Conservation (phyloP, 2,113 vertebrate species). For the Theropithecus gelada region DNA sequence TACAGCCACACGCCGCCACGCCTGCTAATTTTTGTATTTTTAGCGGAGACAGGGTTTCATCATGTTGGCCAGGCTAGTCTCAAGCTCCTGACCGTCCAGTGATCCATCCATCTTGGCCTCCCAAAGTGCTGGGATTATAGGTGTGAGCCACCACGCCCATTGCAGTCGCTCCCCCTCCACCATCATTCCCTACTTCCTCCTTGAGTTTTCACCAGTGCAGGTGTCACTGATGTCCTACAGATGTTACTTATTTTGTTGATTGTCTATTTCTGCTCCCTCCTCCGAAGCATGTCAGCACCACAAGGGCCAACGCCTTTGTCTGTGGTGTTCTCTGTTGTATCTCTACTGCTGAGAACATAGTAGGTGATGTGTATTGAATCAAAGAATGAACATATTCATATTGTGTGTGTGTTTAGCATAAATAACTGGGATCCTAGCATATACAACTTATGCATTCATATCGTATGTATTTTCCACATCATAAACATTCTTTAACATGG, state of each 20-base stretch:
- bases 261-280: not conserved
- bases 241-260: not conserved
- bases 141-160: too few species aligned
- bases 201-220: not conserved
- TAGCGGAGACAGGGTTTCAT: too few species aligned
- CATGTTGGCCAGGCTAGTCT: too few species aligned
- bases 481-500: not conserved
- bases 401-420: not conserved
- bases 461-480: not conserved
- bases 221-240: not conserved
- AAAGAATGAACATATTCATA: not conserved
- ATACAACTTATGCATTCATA: not conserved
- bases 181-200: not conserved
- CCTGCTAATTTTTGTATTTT: too few species aligned
- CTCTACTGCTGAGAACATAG: not conserved
- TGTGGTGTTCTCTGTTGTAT: not conserved
- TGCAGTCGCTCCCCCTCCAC: too few species aligned
- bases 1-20: fast-evolving
- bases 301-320: not conserved
- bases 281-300: not conserved
- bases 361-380: not conserved
- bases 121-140: too few species aligned
- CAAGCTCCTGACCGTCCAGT: too few species aligned
- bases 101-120: too few species aligned
- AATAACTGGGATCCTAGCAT: not conserved